phyloP scores from a whole-genome alignment of 2,888 invertebrate species.

The Bellardia bayeri region DNA sequence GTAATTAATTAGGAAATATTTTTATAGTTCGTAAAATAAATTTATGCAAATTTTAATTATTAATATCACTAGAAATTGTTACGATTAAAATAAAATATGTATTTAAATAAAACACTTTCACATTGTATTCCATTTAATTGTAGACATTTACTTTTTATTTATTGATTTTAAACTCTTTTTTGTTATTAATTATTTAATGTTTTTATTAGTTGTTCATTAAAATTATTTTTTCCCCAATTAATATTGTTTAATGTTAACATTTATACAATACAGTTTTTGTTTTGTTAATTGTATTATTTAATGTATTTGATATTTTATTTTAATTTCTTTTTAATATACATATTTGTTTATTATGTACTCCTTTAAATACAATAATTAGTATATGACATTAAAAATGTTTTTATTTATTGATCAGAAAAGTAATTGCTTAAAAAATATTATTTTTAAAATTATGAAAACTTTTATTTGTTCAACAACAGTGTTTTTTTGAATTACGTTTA shows the following conservation, averaged over 20 bases:
- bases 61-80: too few species aligned
- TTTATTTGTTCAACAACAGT: neutral
- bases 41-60: too few species aligned
- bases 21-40: too few species aligned
- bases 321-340: conserved; percentile 37
- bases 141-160: conserved; percentile 71
- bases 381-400: conserved; percentile 11
- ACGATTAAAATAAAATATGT: too few species aligned
- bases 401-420: conserved; percentile 15
- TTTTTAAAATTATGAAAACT: neutral
- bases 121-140: conserved; percentile 65
- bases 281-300: conserved; percentile 13
- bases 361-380: conserved; percentile 32
- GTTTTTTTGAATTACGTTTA: neutral
- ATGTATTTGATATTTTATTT: conserved; percentile 46
- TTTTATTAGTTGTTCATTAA: conserved; percentile 45
- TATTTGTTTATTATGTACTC: conserved; percentile 43
- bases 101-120: conserved; percentile 25
- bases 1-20: too few species aligned
- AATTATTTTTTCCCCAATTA: conserved; percentile 42
- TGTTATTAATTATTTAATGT: conserved; percentile 37
- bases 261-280: conserved; percentile 49
- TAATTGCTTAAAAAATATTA: neutral
- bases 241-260: conserved; percentile 62
- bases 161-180: conserved; percentile 41